Evolutionary conservation across 1,140 invertebrate species (phyloP).

Genomic region (Calliopsis andreniformis): DNA sequence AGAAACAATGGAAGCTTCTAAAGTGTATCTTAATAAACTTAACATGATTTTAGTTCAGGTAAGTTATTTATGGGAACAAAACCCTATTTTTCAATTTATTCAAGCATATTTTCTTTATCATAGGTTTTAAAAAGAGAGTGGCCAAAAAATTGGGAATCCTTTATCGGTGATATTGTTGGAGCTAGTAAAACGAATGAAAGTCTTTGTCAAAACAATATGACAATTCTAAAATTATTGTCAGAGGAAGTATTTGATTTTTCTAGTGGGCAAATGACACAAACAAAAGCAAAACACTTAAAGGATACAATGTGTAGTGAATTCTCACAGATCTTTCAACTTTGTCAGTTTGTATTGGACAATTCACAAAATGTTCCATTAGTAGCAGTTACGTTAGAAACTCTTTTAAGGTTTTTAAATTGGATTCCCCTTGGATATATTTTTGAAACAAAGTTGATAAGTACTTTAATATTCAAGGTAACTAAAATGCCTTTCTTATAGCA

Average conservation of each 20-base stretch:
- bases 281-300: conserved; percentile 99
- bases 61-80: background rate
- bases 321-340: conserved; percentile 98
- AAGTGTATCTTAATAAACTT: conserved; percentile 98
- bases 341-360: conserved; percentile 98
- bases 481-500: background rate
- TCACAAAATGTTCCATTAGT: conserved; percentile 98
- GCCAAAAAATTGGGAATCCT: conserved; percentile 99
- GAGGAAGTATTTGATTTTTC: conserved; percentile 99
- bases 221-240: conserved; percentile 97
- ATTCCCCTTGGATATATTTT: conserved; percentile 99
- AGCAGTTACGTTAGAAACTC: conserved; percentile 96
- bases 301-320: conserved; percentile 99
- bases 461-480: conserved; percentile 94
- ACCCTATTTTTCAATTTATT: background rate
- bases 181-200: conserved; percentile 99
- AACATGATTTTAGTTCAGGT: conserved; percentile 99
- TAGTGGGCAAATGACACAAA: conserved; percentile 98
- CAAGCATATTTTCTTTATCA: conserved; percentile 55
- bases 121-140: conserved; percentile 99
- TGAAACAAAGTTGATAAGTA: conserved; percentile 98
- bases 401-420: conserved; percentile 99
- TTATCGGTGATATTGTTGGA: conserved; percentile 99
- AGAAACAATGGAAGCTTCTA: conserved; percentile 93
- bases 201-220: conserved; percentile 99